These are phyloP conservation scores for Tupaia tana DNA, from an alignment of 2,113 vertebrate species.

Conservation along the genomic window DNA sequence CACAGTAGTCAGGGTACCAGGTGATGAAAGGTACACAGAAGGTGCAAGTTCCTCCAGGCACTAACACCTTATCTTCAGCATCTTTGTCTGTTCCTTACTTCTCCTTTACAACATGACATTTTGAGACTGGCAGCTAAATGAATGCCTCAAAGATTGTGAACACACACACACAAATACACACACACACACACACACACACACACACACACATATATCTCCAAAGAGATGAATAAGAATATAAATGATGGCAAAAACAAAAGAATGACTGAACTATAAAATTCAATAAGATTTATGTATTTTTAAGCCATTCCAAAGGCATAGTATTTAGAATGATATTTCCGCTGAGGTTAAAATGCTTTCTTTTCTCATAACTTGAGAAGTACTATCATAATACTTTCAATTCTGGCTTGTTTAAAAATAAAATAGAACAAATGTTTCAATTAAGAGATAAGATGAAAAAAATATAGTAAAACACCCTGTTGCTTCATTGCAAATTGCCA, in stretches of 20 bases:
- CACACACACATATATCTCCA: not conserved
- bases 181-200: too few species aligned
- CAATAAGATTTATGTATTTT: not conserved
- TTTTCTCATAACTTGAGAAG: not conserved
- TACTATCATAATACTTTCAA: not conserved
- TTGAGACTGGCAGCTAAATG: not conserved
- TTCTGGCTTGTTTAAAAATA: constrained; percentile 43
- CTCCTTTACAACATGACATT: constrained; percentile 42
- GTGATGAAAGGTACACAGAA: not conserved
- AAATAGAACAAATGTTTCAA: not conserved
- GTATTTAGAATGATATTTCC: not conserved
- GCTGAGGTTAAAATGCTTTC: not conserved
- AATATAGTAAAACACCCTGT: not conserved
- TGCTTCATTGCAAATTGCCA: constrained; percentile 18
- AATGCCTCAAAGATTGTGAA: not conserved
- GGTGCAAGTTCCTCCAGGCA: not conserved
- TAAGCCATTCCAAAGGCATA: not conserved
- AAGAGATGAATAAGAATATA: constrained; percentile 18
- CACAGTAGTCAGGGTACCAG: not conserved
- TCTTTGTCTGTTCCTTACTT: not conserved
- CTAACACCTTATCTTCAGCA: not conserved
- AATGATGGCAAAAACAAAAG: not conserved
- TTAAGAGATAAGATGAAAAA: constrained; percentile 22
- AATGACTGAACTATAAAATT: not conserved
- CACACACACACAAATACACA: not conserved